Evolutionary conservation across 1,140 invertebrate species (phyloP).

Genomic region (Nasonia longicornis): DNA sequence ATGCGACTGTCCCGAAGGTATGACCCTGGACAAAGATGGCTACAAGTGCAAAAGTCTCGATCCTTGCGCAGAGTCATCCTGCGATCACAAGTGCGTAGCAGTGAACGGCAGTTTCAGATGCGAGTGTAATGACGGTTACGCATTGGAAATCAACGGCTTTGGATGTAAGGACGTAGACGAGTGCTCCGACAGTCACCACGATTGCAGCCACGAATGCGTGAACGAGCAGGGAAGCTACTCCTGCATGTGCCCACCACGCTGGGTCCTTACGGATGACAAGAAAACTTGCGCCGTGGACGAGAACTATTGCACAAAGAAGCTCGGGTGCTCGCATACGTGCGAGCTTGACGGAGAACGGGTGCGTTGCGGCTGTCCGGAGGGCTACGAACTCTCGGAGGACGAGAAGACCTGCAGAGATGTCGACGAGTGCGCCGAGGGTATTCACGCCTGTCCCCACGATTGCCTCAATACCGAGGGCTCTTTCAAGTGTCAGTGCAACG

Average conservation of each 20-base stretch:
- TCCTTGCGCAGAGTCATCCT: constrained; percentile 44
- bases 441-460: constrained; percentile 74
- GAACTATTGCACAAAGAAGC: constrained; percentile 51
- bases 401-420: constrained; percentile 70
- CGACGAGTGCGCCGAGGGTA: constrained; percentile 79
- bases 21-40: constrained; percentile 49
- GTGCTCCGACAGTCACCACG: constrained; percentile 46
- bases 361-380: constrained; percentile 41
- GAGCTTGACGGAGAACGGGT: constrained; percentile 26
- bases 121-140: constrained; percentile 51
- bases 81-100: constrained; percentile 44
- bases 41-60: constrained; percentile 38
- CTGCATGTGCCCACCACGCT: constrained; percentile 67
- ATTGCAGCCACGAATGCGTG: constrained; percentile 53
- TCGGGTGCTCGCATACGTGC: constrained; percentile 52
- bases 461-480: constrained; percentile 80
- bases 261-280: constrained; percentile 60
- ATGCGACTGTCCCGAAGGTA: constrained; percentile 80
- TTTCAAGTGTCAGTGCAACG: constrained; percentile 79
- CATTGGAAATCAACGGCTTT: constrained; percentile 54
- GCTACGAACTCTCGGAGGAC: constrained; percentile 40
- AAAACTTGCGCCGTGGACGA: constrained; percentile 51
- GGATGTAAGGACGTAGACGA: constrained; percentile 70
- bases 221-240: constrained; percentile 66
- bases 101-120: constrained; percentile 57